Conservation (phyloP, 2,797 vertebrate species). For the Peromyscus attwateri region DNA sequence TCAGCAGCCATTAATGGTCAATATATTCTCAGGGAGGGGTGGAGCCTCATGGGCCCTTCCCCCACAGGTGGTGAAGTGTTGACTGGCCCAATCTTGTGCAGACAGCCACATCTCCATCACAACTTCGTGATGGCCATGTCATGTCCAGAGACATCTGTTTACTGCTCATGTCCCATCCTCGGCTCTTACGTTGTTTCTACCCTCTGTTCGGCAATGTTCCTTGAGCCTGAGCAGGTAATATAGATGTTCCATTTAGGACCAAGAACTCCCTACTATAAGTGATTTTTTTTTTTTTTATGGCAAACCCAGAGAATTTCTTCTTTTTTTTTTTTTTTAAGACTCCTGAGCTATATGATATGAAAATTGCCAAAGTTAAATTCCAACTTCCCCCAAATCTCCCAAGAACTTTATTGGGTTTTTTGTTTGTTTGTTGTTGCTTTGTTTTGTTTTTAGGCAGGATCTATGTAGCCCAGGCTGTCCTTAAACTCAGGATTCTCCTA, state of each 20-base stretch:
- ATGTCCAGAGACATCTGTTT: not conserved
- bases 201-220: not conserved
- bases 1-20: not conserved
- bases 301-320: conserved; percentile 21
- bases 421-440: not conserved
- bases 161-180: not conserved
- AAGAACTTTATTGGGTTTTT: not conserved
- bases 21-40: not conserved
- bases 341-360: conserved; percentile 41
- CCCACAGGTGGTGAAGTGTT: not conserved
- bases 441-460: not conserved
- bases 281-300: conserved; percentile 6
- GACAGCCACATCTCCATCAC: not conserved
- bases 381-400: not conserved
- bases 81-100: not conserved
- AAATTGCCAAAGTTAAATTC: conserved; percentile 42
- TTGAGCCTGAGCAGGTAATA: not conserved
- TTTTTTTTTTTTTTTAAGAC: not conserved
- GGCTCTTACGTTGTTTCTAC: not conserved
- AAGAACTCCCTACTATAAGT: not conserved
- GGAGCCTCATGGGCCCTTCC: not conserved
- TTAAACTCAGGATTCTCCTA: not conserved
- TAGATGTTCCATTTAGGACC: not conserved
- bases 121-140: not conserved
- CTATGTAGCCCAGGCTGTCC: not conserved